Conservation (phyloP, 2,888 invertebrate genomes). For the Chrysina gloriosa region DNA sequence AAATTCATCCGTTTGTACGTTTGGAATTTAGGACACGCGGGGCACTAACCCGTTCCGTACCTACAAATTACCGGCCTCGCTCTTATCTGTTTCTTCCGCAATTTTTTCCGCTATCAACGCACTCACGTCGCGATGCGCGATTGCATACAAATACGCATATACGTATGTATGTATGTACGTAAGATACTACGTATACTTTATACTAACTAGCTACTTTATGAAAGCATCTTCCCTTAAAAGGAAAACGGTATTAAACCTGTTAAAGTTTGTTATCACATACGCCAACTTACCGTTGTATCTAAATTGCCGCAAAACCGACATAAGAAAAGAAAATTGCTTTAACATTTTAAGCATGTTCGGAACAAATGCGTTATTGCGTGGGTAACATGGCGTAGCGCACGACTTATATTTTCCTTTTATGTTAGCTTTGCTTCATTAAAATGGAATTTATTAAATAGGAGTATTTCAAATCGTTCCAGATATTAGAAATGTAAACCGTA, state of each 20-base stretch:
- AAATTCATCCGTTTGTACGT: no score
- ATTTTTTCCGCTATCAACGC: no score
- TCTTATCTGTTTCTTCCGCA: no score
- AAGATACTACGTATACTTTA: no score
- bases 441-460: constrained; percentile 7
- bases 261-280: constrained; percentile 4
- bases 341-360: neutral
- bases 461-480: neutral
- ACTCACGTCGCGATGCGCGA: no score
- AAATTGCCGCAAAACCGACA: neutral
- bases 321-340: neutral
- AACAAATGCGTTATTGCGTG: neutral
- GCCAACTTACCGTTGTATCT: constrained; percentile 5
- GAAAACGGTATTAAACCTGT: neutral
- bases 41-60: no score
- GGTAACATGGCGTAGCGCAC: neutral
- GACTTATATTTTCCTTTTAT: neutral
- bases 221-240: constrained; percentile 8
- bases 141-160: no score
- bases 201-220: neutral
- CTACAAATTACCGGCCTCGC: no score
- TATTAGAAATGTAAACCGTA: neutral
- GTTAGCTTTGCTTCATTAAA: constrained; percentile 3
- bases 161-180: no score
- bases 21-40: no score